Evolutionary conservation across 2,797 vertebrate genomes (phyloP).

Genomic region (Streptopelia turtur): DNA sequence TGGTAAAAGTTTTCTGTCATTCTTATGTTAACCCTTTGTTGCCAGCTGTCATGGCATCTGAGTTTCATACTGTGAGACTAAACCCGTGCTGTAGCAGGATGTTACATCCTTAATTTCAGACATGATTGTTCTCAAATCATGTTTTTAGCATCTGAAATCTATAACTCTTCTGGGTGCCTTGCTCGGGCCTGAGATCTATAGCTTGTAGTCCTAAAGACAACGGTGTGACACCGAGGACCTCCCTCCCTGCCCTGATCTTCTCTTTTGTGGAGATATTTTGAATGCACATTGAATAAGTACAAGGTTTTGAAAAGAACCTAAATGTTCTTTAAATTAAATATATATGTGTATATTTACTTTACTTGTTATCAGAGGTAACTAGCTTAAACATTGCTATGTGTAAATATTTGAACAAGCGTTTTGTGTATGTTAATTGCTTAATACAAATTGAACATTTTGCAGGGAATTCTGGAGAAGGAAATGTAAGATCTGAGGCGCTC

Average conservation of each 20-base stretch:
- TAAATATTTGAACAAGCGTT: background rate
- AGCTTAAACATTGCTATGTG: background rate
- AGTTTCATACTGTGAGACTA: background rate
- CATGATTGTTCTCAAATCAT: background rate
- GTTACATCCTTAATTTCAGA: background rate
- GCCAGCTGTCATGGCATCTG: background rate
- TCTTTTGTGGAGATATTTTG: conserved; percentile 13
- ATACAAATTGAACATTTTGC: conserved; percentile 9
- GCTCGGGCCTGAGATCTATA: conserved; percentile 57
- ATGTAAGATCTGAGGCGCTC: conserved; percentile 27
- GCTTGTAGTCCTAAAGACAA: conserved; percentile 6
- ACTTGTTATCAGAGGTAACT: background rate
- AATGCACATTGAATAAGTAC: background rate
- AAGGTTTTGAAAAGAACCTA: conserved; percentile 23
- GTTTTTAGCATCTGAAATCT: background rate
- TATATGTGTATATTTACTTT: background rate
- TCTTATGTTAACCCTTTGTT: conserved; percentile 41
- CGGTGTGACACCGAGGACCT: background rate
- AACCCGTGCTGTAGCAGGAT: background rate
- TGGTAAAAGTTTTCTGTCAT: conserved; percentile 28
- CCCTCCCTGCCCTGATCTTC: background rate
- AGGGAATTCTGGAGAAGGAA: conserved; percentile 32
- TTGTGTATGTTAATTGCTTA: conserved; percentile 22
- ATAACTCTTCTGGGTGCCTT: conserved; percentile 10
- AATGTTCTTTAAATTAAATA: background rate